A percentile compares a stretch with the other conserved stretches of the same genome.
Conservation (phyloP, 2,797 vertebrate species). For the Argya squamiceps region DNA sequence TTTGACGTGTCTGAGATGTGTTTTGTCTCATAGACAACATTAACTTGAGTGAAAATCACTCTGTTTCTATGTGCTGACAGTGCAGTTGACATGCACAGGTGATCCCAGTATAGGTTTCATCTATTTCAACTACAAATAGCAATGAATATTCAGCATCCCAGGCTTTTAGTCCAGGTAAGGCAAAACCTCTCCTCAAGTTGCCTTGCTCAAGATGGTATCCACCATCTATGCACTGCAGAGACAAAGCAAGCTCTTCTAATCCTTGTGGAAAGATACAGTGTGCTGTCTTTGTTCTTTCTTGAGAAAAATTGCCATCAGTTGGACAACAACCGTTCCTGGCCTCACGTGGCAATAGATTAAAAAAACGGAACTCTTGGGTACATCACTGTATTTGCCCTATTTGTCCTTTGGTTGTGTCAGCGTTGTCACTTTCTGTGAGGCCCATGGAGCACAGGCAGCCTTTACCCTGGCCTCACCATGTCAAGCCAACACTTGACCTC, state of each 20-base stretch:
- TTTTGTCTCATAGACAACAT: not conserved
- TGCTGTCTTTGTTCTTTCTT: not conserved
- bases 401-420: not conserved
- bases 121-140: not conserved
- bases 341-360: not conserved
- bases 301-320: not conserved
- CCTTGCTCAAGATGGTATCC: not conserved
- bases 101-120: not conserved
- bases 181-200: not conserved
- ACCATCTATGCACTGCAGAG: not conserved
- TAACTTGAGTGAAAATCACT: not conserved
- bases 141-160: not conserved
- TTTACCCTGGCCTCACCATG: not conserved
- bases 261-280: not conserved
- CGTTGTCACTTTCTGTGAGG: not conserved
- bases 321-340: not conserved
- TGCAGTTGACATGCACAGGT: not conserved
- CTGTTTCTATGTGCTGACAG: not conserved
- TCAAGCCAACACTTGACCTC: not conserved
- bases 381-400: not conserved
- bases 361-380: not conserved
- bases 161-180: not conserved
- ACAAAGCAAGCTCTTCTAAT: not conserved
- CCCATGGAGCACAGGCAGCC: not conserved
- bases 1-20: not conserved